Evolutionary conservation across 2,113 vertebrate genomes (phyloP).

Genomic region (Anarhynchus alexandrinus): DNA sequence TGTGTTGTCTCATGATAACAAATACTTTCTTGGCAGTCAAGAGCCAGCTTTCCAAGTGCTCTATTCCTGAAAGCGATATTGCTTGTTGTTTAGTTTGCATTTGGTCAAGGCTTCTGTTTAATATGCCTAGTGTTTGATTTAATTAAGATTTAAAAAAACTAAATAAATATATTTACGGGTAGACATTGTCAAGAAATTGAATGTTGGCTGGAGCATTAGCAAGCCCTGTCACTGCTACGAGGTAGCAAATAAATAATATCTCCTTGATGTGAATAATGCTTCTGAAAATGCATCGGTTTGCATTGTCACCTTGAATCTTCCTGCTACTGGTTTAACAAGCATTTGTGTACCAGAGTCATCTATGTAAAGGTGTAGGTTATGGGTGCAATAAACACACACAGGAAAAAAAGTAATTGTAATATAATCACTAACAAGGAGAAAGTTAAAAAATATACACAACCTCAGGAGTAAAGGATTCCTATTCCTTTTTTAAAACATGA

Average conservation of each 20-base stretch:
- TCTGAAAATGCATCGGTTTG: neutral
- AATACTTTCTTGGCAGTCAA: neutral
- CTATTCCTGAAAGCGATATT: neutral
- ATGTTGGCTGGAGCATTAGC: neutral
- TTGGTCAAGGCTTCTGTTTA: neutral
- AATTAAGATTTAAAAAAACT: neutral
- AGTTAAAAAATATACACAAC: neutral
- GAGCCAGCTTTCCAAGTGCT: neutral
- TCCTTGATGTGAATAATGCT: neutral
- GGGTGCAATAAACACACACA: neutral
- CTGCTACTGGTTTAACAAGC: neutral
- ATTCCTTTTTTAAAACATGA: neutral
- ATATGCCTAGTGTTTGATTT: neutral
- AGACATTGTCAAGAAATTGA: neutral
- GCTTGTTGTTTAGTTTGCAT: neutral
- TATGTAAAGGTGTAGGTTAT: neutral
- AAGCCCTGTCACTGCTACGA: neutral
- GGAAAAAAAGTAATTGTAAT: neutral
- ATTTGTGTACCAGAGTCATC: neutral
- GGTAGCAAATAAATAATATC: neutral
- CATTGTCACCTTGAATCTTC: neutral
- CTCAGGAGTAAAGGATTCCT: neutral
- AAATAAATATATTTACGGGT: neutral
- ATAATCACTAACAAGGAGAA: neutral
- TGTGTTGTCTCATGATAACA: neutral